These are phyloP conservation scores for Rhagologus leucostigma DNA, from an alignment of 2,113 vertebrate species.

Conservation along the genomic window DNA sequence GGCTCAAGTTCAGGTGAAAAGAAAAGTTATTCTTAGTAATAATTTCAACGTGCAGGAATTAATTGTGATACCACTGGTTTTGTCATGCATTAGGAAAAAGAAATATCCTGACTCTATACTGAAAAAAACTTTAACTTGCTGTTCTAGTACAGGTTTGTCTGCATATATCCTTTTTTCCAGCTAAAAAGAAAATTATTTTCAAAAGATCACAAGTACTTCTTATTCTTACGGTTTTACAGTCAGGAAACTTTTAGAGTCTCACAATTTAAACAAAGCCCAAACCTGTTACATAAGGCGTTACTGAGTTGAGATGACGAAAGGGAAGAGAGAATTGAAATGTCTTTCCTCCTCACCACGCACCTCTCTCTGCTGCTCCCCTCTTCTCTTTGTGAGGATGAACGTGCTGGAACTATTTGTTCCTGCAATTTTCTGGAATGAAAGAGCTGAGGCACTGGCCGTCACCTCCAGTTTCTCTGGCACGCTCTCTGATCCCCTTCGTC, in stretches of 20 bases:
- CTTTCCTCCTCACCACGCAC: neutral
- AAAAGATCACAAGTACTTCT: neutral
- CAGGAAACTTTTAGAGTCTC: neutral
- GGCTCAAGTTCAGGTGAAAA: neutral
- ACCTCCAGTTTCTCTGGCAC: slow-evolving; percentile 41
- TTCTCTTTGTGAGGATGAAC: slow-evolving; percentile 29
- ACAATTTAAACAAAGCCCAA: neutral
- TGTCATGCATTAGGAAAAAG: neutral
- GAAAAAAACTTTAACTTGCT: neutral
- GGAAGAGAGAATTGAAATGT: neutral
- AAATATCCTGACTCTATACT: neutral
- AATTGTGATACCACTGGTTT: neutral
- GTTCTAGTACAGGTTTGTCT: neutral
- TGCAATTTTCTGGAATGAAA: slow-evolving; percentile 7
- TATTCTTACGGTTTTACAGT: neutral
- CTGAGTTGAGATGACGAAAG: neutral
- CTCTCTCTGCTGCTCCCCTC: neutral
- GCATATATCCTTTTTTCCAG: neutral
- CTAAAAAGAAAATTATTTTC: neutral
- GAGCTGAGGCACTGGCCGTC: slow-evolving; percentile 11
- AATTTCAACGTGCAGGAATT: neutral
- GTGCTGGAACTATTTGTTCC: slow-evolving; percentile 28
- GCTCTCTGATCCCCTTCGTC: neutral
- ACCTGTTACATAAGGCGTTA: neutral
- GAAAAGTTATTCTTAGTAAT: neutral